Base-by-base conservation (phyloP, 2,797 vertebrate genomes). In the Balearica regulorum region DNA sequence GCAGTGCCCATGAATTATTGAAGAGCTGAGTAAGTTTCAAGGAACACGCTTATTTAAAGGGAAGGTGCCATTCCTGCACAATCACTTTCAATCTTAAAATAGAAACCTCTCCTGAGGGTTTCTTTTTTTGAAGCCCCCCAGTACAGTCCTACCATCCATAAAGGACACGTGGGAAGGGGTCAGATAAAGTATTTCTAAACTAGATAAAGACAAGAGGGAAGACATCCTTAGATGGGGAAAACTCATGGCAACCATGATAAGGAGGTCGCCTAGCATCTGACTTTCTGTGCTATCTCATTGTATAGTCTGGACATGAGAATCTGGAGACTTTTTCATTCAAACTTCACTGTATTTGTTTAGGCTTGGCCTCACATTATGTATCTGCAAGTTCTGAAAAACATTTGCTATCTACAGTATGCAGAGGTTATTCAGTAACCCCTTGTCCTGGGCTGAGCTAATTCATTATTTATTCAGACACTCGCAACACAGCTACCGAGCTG, bases 101-200 rank as follows among this genome's bases (percentile, higher is more conserved):
- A 95, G 89, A 87, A 95, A 61, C 7, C 37, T 82, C 79, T 93
- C 37, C 44, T 37, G 33, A 77, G 68, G 35, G 35, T 16, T 88
- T 54, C 58, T 78, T 89, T 89, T 85, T 81, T 75, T 35, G 28
- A 88, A 88, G 61, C 31, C 61, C 41, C 21, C 15, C 1, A 0
- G n/a, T 51, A 44, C 41, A 72, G 73, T 78, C 58, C 58, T 61
- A 71, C 44, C 84, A 83, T 44, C 64, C 61, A 71, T 49, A 61
- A 94, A 94, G 87, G 87, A 77, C 87, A 76, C 0, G 0, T 0
- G 0, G 75, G 69, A 84, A 90, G 6, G 13, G 48, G 70, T 79
- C 87, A 89, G 87, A 96, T 93, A 83, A 93, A 77, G 55, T 71
- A 53, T 41, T 94, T 90, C 83, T 94, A 69, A 89, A 81, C 64